A percentile compares a stretch with the other conserved stretches of the same genome.
Conservation (phyloP, 1,140 invertebrate genomes). For the Procambarus clarkii region DNA sequence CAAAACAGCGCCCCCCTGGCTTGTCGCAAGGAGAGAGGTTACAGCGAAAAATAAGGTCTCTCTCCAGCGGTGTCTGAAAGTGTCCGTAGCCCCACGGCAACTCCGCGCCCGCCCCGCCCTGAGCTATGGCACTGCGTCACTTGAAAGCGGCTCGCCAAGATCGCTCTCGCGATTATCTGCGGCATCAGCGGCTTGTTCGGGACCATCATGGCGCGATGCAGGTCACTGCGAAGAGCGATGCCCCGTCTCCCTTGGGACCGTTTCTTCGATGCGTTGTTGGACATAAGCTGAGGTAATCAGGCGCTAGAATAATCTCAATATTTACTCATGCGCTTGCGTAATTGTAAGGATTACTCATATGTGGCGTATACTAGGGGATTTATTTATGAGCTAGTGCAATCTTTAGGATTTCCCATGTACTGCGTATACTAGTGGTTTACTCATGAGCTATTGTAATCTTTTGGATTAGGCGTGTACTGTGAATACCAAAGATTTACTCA, state of each 20-base stretch:
- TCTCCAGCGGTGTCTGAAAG: slow-evolving; percentile 3
- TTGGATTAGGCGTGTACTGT: no score
- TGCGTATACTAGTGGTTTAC: no score
- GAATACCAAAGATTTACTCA: no score
- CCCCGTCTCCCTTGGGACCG: neutral
- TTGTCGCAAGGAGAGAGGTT: neutral
- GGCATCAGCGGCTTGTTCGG: slow-evolving; percentile 43
- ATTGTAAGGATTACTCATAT: no score
- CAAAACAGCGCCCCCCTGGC: neutral
- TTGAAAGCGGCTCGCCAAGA: slow-evolving; percentile 48
- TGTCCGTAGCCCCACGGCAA: neutral
- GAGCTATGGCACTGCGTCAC: slow-evolving; percentile 53
- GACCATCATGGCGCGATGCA: slow-evolving; percentile 36
- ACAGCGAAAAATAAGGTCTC: neutral
- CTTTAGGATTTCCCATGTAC: no score
- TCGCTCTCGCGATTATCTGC: slow-evolving; percentile 29
- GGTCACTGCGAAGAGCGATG: slow-evolving; percentile 17
- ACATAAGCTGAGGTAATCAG: no score
- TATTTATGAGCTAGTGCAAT: no score
- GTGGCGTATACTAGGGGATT: no score
- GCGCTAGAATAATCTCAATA: no score
- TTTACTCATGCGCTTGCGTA: no score
- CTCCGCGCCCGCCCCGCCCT: slow-evolving; percentile 6
- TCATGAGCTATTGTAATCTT: no score
- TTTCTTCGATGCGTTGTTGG: neutral